A percentile compares a stretch with the other conserved stretches of the same genome.
phyloP scores from a whole-genome alignment of 2,797 vertebrate genomes.

The Hybognathus amarus region DNA sequence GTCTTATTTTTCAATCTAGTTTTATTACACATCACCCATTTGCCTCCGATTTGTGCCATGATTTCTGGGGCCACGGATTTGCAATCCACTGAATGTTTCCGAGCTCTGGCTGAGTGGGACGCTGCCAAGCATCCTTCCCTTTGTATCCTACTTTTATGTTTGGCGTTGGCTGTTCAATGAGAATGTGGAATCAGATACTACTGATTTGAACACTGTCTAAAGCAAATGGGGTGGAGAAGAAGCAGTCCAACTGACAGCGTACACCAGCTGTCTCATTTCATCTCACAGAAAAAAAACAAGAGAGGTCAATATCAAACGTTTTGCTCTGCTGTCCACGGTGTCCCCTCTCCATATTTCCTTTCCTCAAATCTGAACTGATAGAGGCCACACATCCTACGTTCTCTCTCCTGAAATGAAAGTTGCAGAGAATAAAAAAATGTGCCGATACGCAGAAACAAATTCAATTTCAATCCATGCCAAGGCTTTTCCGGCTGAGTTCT shows the following conservation, averaged over 20 bases:
- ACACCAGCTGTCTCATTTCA: conserved; percentile 53
- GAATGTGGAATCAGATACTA: conserved; percentile 49
- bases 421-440: conserved; percentile 32
- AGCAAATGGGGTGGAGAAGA: conserved; percentile 35
- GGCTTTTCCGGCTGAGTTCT: conserved; percentile 42
- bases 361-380: conserved; percentile 33
- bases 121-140: conserved; percentile 43
- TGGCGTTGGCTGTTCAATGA: conserved; percentile 50
- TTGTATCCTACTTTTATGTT: conserved; percentile 48
- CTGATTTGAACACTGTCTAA: conserved; percentile 51
- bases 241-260: conserved; percentile 34
- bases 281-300: neutral
- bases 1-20: conserved; percentile 39
- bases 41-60: neutral
- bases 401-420: conserved; percentile 44
- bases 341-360: conserved; percentile 2
- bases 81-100: conserved; percentile 30
- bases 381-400: conserved; percentile 30
- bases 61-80: conserved; percentile 28
- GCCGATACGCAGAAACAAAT: conserved; percentile 42
- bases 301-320: conserved; percentile 48
- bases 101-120: conserved; percentile 37
- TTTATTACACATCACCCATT: conserved; percentile 35
- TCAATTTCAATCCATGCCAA: conserved; percentile 30
- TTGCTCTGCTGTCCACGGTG: conserved; percentile 12